A percentile compares a stretch with the other conserved stretches of the same genome.
phyloP scores from a whole-genome alignment of 2,888 invertebrate species.

The Phytoseiulus persimilis region DNA sequence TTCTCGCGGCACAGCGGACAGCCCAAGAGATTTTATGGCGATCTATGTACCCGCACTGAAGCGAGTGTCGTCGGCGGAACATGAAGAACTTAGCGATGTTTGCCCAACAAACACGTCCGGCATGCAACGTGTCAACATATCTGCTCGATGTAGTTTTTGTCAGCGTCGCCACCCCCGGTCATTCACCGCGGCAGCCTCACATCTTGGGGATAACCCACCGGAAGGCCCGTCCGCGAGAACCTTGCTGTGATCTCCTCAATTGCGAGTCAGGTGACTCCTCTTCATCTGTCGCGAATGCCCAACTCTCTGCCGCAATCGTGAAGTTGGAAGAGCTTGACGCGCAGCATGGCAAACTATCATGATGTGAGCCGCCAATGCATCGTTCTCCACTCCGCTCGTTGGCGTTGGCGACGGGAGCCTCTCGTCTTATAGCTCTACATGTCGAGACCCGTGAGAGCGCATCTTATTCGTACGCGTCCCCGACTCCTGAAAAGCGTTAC shows the following conservation, averaged over 20 bases:
- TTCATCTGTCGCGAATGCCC: too few species aligned
- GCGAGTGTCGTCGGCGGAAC: background rate
- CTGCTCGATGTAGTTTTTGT: background rate
- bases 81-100: background rate
- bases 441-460: too few species aligned
- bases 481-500: too few species aligned
- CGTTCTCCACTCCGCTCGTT: too few species aligned
- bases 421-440: too few species aligned
- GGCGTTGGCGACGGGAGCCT: too few species aligned
- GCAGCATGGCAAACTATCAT: too few species aligned
- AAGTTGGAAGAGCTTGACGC: too few species aligned
- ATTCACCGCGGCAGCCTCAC: background rate
- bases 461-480: too few species aligned
- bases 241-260: background rate
- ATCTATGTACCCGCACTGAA: background rate
- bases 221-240: background rate
- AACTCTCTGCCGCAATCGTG: too few species aligned
- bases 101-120: background rate
- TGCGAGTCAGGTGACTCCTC: too few species aligned
- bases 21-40: background rate
- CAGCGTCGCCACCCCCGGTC: background rate
- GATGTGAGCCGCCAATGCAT: too few species aligned
- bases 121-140: background rate
- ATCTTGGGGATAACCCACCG: background rate
- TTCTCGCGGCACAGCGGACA: background rate